Base-by-base conservation (phyloP, 2,888 invertebrate genomes). In the Helicoverpa assulta region DNA sequence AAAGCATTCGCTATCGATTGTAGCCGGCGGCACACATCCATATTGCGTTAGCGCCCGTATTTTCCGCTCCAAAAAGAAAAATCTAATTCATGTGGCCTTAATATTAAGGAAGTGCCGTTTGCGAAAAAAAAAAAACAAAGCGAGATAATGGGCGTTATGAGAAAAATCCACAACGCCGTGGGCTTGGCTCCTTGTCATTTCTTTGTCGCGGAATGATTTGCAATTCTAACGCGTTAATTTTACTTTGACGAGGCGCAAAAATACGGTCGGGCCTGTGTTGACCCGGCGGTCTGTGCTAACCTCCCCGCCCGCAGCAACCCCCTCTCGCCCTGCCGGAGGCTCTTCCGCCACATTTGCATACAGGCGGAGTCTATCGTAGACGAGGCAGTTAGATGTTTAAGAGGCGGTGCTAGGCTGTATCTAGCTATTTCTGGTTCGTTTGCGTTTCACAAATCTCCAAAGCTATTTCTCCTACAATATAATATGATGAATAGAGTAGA, bases 201-300 rank as follows among this genome's bases (percentile, higher is more conserved):
- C 94, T 93, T 94, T 94, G 93, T 92, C 89, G 90, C 82, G 85
- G 88, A 89, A 90, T 94, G 93, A 95, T 95, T 95, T 95, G 94
- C 95, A 95, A 95, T 93, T 95, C 94, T 90, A 94, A 93, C 88
- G 91, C 94, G 93, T 91, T 95, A 95, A 95, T 95, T 95, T 94
- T 89, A 91, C 95, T 94, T 94, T 95, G 95, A 94, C 92, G 93
- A 90, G 90, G 90, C 93, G 92, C 89, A 94, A 94, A 95, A 95
- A 94, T 94, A 93, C 91, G 90, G 84, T 89, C 86, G 88, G 85
- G 81, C 79, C 87, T 83, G 82, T 88, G 90, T 91, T 91, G 90
- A 91, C 91, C 91, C 86, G 84, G 80, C 79, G 85, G 83, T 84
- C 78, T 80, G 77, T 71, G 81, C 67, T 68, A 61, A 74, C 59